Conservation (phyloP, 2,888 invertebrate genomes). For the Tenthredo amoena region DNA sequence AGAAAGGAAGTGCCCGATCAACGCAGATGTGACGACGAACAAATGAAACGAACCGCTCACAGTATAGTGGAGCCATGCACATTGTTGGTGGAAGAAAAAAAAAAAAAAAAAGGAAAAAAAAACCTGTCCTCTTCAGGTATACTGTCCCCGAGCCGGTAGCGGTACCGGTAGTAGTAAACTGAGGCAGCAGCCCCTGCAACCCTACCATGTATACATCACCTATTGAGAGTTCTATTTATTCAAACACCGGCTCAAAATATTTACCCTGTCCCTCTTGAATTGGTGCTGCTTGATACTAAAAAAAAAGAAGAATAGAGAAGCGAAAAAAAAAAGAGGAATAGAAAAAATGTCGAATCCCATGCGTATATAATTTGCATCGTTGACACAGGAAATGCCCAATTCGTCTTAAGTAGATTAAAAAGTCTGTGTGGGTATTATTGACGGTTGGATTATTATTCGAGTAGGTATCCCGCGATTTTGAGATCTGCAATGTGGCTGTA, state of each 20-base stretch:
- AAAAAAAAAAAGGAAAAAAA: neutral
- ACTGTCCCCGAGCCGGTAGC: conserved; percentile 45
- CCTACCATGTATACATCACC: conserved; percentile 16
- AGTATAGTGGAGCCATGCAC: conserved; percentile 24
- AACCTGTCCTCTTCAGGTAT: conserved; percentile 51
- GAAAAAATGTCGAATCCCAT: conserved; percentile 12
- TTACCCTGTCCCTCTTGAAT: conserved; percentile 42
- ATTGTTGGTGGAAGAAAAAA: conserved; percentile 32
- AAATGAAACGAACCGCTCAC: conserved; percentile 48
- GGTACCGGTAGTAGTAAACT: conserved; percentile 28
- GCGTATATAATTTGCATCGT: conserved; percentile 22
- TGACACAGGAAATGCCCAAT: conserved; percentile 6
- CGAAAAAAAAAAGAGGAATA: neutral
- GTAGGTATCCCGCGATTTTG: neutral
- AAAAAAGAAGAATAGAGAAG: neutral
- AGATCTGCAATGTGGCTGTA: neutral
- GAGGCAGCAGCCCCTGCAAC: neutral
- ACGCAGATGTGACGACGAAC: conserved; percentile 54
- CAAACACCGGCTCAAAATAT: conserved; percentile 51
- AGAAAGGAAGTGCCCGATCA: conserved; percentile 53
- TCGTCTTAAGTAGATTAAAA: neutral
- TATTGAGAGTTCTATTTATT: conserved; percentile 48
- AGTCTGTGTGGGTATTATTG: neutral
- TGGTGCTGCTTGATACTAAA: neutral
- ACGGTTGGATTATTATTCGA: neutral